These are phyloP conservation scores for Spongia lamella DNA, from an alignment of 37 sponge, comb jelly and placozoan genomes.

Conservation along the genomic window DNA sequence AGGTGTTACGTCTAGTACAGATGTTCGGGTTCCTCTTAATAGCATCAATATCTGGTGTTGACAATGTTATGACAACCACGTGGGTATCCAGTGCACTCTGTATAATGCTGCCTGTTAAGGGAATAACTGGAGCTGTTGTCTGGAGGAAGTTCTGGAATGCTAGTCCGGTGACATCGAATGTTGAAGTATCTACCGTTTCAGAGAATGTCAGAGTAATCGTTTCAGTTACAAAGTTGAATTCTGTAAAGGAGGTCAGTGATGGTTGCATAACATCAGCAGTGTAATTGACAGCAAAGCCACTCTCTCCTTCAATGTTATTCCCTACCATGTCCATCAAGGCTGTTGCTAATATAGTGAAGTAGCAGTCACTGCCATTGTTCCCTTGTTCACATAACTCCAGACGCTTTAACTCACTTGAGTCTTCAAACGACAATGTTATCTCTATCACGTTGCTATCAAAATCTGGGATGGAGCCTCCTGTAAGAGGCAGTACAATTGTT, in stretches of 20 bases:
- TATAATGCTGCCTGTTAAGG: constrained; percentile 72
- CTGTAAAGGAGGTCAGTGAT: constrained; percentile 59
- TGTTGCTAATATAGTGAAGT: constrained; percentile 31
- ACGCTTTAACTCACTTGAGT: constrained; percentile 76
- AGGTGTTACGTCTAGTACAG: constrained; percentile 83
- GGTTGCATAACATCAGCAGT: constrained; percentile 67
- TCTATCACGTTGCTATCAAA: constrained; percentile 41
- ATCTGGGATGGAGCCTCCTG: constrained; percentile 58
- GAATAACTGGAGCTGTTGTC: constrained; percentile 7
- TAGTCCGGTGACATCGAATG: constrained; percentile 55
- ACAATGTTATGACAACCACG: constrained; percentile 59
- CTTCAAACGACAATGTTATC: constrained; percentile 68
- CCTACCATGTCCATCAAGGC: constrained; percentile 64
- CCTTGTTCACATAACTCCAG: constrained; percentile 57
- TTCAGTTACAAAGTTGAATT: constrained; percentile 76
- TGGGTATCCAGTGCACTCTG: constrained; percentile 31
- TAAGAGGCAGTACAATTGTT: constrained; percentile 33
- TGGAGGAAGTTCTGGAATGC: constrained; percentile 82
- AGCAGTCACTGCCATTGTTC: constrained; percentile 58
- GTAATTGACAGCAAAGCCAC: constrained; percentile 19
- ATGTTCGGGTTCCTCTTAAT: constrained; percentile 70
- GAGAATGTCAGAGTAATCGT: constrained; percentile 78
- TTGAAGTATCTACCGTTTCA: constrained; percentile 73
- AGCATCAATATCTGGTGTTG: constrained; percentile 68
- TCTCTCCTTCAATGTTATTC: constrained; percentile 40